A percentile compares a stretch with the other conserved stretches of the same genome.
These are phyloP conservation scores for Chelmon rostratus DNA, from an alignment of 2,797 vertebrate genomes.

Conservation along the genomic window DNA sequence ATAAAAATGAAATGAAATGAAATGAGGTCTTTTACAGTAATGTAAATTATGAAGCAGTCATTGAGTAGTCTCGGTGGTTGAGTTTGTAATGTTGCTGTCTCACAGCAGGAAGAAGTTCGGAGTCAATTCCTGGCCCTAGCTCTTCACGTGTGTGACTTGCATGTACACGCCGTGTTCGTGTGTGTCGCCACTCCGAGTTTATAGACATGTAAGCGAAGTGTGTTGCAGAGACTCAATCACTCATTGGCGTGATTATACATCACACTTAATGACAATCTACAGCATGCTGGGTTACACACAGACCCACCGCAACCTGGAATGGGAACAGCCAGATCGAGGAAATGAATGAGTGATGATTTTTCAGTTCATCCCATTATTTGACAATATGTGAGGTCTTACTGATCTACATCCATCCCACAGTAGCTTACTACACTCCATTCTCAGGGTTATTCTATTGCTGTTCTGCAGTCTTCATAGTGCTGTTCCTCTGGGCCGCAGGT, in stretches of 20 bases:
- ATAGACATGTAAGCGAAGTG: constrained; percentile 14
- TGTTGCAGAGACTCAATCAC: constrained; percentile 18
- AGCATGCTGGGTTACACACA: constrained; percentile 3
- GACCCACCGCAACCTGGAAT: not conserved
- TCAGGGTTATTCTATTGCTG: constrained; percentile 2
- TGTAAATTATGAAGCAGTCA: constrained; percentile 54
- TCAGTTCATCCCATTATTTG: not conserved
- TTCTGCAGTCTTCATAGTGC: constrained; percentile 5
- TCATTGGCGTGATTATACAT: constrained; percentile 13
- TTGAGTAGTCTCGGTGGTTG: constrained; percentile 32
- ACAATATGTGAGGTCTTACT: constrained; percentile 14
- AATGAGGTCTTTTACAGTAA: constrained; percentile 60
- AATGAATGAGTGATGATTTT: constrained; percentile 16
- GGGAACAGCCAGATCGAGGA: not conserved
- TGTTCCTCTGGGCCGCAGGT: constrained; percentile 38
- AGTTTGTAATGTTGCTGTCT: constrained; percentile 28
- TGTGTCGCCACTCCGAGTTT: constrained; percentile 12
- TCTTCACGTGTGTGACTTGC: constrained; percentile 27
- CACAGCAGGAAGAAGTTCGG: constrained; percentile 14
- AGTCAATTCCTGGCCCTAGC: not conserved
- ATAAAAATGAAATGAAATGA: constrained; percentile 48
- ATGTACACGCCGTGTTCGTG: constrained; percentile 11
- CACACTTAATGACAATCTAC: constrained; percentile 15
- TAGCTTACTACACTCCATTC: not conserved
- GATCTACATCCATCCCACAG: constrained; percentile 12